Evolutionary conservation across 2,888 invertebrate species (phyloP).

Genomic region (Cryptus viduatorius): DNA sequence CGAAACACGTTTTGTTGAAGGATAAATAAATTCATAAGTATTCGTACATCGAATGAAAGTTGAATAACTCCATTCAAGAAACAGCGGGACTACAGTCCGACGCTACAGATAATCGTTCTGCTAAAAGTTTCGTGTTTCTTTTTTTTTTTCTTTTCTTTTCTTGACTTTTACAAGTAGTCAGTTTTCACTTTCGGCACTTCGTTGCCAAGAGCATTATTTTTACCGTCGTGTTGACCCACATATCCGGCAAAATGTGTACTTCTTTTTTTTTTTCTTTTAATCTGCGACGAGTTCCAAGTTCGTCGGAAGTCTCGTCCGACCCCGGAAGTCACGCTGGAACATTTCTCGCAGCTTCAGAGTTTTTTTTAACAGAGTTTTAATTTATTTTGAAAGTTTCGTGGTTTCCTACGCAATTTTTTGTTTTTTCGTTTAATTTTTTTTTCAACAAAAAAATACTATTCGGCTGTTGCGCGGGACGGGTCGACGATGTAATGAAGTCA

Average conservation of each 20-base stretch:
- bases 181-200: neutral
- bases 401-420: neutral
- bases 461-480: neutral
- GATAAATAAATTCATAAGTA: too few species aligned
- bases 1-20: too few species aligned
- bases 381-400: neutral
- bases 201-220: neutral
- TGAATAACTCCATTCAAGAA: neutral
- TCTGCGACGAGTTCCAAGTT: neutral
- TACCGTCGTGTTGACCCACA: neutral
- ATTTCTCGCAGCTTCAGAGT: neutral
- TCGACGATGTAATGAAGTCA: slow-evolving; percentile 15
- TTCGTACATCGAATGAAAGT: neutral
- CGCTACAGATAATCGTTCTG: neutral
- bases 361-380: neutral
- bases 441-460: neutral
- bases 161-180: too few species aligned
- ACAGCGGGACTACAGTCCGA: neutral
- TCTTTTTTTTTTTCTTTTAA: neutral
- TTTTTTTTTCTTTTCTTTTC: neutral
- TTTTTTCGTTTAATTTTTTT: neutral
- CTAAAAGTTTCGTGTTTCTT: neutral
- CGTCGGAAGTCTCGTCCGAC: neutral
- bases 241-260: neutral
- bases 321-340: neutral